phyloP scores from a whole-genome alignment of 1,140 invertebrate species.

The Brachionus rubens region DNA sequence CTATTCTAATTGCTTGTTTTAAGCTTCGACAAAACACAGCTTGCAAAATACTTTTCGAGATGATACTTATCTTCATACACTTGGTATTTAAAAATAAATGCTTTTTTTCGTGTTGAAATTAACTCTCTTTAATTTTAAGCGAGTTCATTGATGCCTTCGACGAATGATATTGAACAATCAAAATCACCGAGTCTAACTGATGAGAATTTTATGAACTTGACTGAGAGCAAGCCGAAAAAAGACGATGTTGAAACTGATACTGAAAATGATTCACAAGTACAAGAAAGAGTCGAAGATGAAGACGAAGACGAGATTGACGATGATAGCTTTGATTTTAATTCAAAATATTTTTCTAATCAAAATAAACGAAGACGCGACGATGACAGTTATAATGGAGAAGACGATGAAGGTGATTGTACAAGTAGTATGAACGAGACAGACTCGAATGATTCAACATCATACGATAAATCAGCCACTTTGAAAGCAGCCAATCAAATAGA shows the following conservation, averaged over 20 bases:
- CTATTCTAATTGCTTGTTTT: not conserved
- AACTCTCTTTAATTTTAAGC: not conserved
- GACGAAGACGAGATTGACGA: slow-evolving; percentile 8
- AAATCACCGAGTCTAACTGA: slow-evolving; percentile 32
- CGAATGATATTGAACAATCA: slow-evolving; percentile 15
- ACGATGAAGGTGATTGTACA: slow-evolving; percentile 9
- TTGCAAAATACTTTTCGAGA: slow-evolving; percentile 44
- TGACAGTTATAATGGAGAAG: slow-evolving; percentile 16
- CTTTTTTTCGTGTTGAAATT: not conserved
- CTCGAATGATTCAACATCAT: slow-evolving; percentile 4
- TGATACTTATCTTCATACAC: slow-evolving; percentile 42
- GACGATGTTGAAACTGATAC: not conserved
- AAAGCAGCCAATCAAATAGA: slow-evolving; percentile 26
- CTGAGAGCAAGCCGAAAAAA: not conserved
- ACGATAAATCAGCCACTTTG: slow-evolving; percentile 2
- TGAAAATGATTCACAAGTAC: not conserved
- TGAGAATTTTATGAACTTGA: slow-evolving; percentile 19
- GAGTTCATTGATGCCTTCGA: not conserved
- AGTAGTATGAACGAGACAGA: slow-evolving; percentile 21
- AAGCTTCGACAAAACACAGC: slow-evolving; percentile 25
- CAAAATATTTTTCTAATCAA: not conserved
- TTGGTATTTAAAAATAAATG: slow-evolving; percentile 25
- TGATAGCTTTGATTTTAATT: not conserved
- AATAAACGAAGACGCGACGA: not conserved
- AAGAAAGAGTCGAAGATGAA: not conserved